Base-by-base conservation (phyloP, 2,888 invertebrate species). In the Unio delphinus region DNA sequence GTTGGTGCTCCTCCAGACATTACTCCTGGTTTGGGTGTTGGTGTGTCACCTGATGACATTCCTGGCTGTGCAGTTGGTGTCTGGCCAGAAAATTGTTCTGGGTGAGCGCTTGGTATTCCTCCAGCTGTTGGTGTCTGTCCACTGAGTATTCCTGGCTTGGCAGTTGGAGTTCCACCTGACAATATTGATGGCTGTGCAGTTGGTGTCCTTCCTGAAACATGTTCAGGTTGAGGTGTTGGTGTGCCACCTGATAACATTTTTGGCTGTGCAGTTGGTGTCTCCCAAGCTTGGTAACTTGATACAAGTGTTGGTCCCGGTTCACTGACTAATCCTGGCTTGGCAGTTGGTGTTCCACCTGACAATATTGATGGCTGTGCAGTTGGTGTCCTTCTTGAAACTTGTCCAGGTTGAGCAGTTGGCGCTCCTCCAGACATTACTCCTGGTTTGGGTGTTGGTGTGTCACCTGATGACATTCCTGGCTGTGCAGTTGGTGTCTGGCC, bases 131-230 rank as follows among this genome's bases (percentile, higher is more conserved):
- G 74, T 64, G 57, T 30, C 63, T 63, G 63, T 54, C 63, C 63
- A 18, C 34, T 34, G 63, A 63, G 23, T n/a, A 20, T 18, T 20
- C 62, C 68, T 57, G 72, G 68, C 58, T 58, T 28, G 1, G 68
- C 65, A 57, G 75, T 69, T 61, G 69, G 72, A 63, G 72, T 56
- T 8, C 64, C 54, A n/a, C 68, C 63, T 60, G 73, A 54, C n/a
- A 55, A 15, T 15, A 66, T 89, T 20, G 65, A 62, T 69, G 74
- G 74, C n/a, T 61, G 55, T 7, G 74, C 67, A 61, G 77, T 68
- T 65, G 75, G 70, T 55, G 72, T 57, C 55, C 62, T 26, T 30
- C 68, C 64, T 55, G 65, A 30, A 6, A 63, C 30, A 4, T 34
- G 34, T 17, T 45, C 63, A 11, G 63, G 63, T 20, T 63, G 63